phyloP scores from a whole-genome alignment of 2,113 vertebrate genomes.

The Cichladusa arquata region DNA sequence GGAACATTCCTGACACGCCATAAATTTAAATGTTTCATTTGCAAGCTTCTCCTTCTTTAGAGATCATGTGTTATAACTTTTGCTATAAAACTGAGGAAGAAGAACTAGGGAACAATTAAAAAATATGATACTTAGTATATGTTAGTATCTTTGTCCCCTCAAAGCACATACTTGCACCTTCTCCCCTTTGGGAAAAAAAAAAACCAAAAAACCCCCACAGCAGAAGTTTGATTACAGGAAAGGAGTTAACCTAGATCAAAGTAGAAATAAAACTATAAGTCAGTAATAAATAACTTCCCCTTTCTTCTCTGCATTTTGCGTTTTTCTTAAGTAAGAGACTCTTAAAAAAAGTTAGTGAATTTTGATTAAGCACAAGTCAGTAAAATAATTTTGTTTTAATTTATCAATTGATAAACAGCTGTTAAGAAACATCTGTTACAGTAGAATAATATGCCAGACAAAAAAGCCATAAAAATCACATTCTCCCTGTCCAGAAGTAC shows the following conservation, averaged over 20 bases:
- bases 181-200: too few species aligned
- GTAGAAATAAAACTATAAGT: not conserved
- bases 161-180: not conserved
- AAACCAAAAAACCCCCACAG: not conserved
- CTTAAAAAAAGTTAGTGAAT: not conserved
- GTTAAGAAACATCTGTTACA: not conserved
- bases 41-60: not conserved
- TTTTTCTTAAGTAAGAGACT: not conserved
- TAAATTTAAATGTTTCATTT: not conserved
- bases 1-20: not conserved
- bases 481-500: not conserved
- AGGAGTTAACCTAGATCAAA: not conserved
- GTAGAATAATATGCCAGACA: not conserved
- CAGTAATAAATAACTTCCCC: not conserved
- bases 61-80: not conserved
- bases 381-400: not conserved
- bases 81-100: not conserved
- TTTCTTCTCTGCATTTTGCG: not conserved
- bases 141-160: not conserved
- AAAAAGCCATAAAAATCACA: not conserved
- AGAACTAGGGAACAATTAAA: not conserved
- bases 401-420: not conserved
- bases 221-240: not conserved
- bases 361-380: not conserved
- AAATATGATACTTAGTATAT: not conserved